Conservation (phyloP, 1,140 invertebrate genomes). For the Euborellia annulipes region DNA sequence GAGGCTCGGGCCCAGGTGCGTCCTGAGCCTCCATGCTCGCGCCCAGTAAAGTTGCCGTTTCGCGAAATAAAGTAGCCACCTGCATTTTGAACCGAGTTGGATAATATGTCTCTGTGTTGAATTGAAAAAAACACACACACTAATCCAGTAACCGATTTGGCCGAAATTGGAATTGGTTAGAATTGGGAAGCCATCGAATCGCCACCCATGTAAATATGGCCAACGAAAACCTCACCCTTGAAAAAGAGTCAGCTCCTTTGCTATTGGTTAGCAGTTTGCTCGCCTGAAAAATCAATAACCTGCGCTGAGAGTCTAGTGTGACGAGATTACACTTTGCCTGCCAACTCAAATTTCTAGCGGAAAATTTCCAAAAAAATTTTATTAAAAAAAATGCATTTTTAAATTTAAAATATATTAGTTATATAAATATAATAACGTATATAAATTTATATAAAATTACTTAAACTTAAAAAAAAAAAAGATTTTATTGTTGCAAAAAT, state of each 20-base stretch:
- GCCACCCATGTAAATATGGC: conserved; percentile 15
- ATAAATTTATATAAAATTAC: too few relatives aligned
- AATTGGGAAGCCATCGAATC: conserved; percentile 8
- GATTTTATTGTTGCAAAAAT: too few relatives aligned
- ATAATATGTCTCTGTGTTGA: not conserved
- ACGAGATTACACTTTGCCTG: too few relatives aligned
- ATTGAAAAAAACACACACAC: not conserved
- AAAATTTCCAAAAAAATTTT: too few relatives aligned
- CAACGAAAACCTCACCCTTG: conserved; percentile 17
- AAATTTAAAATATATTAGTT: too few relatives aligned
- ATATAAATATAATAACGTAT: too few relatives aligned
- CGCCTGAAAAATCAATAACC: conserved; percentile 15
- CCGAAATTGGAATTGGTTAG: conserved; percentile 1
- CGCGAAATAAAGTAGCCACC: conserved; percentile 50
- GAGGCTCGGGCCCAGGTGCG: conserved; percentile 11
- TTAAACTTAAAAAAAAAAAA: too few relatives aligned
- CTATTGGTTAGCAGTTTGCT: conserved; percentile 13
- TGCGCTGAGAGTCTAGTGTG: not conserved
- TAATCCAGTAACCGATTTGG: not conserved
- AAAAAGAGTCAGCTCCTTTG: conserved; percentile 13
- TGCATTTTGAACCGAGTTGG: conserved; percentile 31
- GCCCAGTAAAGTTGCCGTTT: conserved; percentile 47
- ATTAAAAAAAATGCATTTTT: too few relatives aligned
- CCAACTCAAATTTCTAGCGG: not conserved
- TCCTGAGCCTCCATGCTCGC: conserved; percentile 34